Evolutionary conservation across 2,888 invertebrate species (phyloP), one percentile per base, ranked within the genome.

Genomic region (Xestoiulus laeticollis): DNA sequence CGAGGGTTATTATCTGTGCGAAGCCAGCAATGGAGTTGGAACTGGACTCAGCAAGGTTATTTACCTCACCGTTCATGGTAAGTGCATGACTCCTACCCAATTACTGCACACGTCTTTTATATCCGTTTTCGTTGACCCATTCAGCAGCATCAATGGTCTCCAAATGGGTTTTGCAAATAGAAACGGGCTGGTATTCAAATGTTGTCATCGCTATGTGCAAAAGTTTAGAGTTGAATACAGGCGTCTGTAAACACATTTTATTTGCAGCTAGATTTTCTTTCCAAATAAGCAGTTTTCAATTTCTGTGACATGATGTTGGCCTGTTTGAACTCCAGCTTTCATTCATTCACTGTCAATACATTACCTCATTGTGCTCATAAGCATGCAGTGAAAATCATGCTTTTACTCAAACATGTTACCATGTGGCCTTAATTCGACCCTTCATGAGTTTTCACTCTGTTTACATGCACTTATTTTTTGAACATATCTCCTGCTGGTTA

Each of bases 1-100:
- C 87, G 90, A 91, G 87, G 91, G 92, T 0, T 90, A 91, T 88
- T 92, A 91, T 88, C 89, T 92, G 85, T 92, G 92, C 89, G 91
- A 91, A 43, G 90, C 91, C 22, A 90, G 90, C 87, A 92, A 92
- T 88, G 90, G 90, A 10, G 90, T 92, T 6, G 91, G 91, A 10
- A 90, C 90, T 48, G 91, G 90, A 5, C 90, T 92, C 86, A 92
- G 92, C 89, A 91, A 91, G 89, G 91, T 91, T 33, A 90, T 92
- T 6, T 89, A 90, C 53, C 90, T 92, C 1, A 90, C 90, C 3
- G 91, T 92, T 6, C 91, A 91, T 87, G 91, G 92, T 92, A 90
- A 90, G 91, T 53, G 44, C 44, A 44, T n/a, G 53, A 53, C 53
- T 53, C 53, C 16, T 4, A 5, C 53, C 53, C 53, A 53, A 53